phyloP scores from a whole-genome alignment of 2,888 invertebrate species.

The Dione vanillae region DNA sequence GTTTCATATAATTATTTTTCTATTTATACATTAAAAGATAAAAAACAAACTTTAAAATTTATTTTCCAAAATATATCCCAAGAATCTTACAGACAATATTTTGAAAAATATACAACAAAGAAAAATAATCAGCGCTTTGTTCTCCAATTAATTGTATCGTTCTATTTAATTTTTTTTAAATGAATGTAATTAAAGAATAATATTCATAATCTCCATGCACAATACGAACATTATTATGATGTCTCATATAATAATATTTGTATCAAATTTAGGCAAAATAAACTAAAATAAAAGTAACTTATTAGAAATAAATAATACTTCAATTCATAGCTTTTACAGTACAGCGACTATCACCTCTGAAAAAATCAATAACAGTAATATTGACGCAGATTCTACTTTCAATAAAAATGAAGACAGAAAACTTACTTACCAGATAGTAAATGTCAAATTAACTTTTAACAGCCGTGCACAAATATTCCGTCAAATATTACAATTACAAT shows the following conservation, averaged over 20 bases:
- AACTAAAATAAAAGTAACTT: neutral
- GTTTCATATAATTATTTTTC: no score
- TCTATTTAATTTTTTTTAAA: neutral
- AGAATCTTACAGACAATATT: neutral
- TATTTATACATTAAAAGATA: no score
- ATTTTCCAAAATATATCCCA: neutral
- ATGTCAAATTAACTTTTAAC: slow-evolving; percentile 53
- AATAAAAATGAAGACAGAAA: slow-evolving; percentile 48
- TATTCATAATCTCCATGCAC: slow-evolving; percentile 22
- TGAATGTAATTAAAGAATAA: slow-evolving; percentile 9
- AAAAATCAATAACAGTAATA: slow-evolving; percentile 59
- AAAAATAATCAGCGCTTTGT: slow-evolving; percentile 9
- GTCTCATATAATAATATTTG: neutral
- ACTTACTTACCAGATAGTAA: slow-evolving; percentile 51
- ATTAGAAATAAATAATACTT: slow-evolving; percentile 4
- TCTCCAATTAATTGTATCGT: neutral
- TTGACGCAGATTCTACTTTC: slow-evolving; percentile 47
- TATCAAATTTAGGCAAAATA: neutral
- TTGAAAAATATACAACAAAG: neutral
- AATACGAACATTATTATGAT: neutral
- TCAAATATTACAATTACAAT: slow-evolving; percentile 13
- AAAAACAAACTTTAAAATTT: neutral
- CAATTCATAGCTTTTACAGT: slow-evolving; percentile 22
- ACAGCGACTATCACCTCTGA: slow-evolving; percentile 45
- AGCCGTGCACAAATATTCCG: slow-evolving; percentile 1